Conservation (phyloP, 2,113 vertebrate species). For the Toxotes chatareus region DNA sequence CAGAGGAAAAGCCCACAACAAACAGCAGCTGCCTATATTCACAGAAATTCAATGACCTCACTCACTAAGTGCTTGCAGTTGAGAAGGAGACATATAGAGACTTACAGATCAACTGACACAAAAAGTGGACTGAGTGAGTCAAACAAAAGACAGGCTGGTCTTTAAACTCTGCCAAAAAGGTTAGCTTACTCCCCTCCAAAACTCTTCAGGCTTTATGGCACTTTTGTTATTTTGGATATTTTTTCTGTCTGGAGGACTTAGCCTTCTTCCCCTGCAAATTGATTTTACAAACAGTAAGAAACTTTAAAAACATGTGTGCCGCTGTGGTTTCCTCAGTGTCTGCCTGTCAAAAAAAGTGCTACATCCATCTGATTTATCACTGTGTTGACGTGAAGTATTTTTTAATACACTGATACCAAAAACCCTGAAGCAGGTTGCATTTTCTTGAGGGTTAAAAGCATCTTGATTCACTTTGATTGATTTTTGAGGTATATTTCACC, state of each 20-base stretch:
- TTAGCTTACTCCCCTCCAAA: constrained; percentile 7
- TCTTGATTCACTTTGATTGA: constrained; percentile 4
- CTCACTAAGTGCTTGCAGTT: constrained; percentile 65
- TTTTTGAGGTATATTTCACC: background rate
- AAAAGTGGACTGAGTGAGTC: constrained; percentile 25
- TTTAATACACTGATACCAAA: constrained; percentile 2
- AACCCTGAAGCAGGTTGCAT: background rate
- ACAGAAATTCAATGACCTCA: constrained; percentile 77
- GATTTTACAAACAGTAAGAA: constrained; percentile 63
- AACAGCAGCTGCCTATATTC: constrained; percentile 74
- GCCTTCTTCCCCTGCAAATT: constrained; percentile 34
- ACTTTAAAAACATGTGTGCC: constrained; percentile 69
- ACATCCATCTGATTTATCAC: constrained; percentile 29
- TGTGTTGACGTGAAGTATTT: background rate
- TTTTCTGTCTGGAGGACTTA: constrained; percentile 50
- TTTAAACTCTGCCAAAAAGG: constrained; percentile 33
- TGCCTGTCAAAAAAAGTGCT: constrained; percentile 36
- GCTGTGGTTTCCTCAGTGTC: constrained; percentile 14
- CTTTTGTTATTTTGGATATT: constrained; percentile 36
- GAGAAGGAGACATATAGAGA: constrained; percentile 37
- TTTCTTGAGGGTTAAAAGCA: constrained; percentile 10
- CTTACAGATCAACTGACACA: constrained; percentile 42
- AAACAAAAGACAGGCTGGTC: constrained; percentile 18
- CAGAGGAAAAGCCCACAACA: constrained; percentile 47
- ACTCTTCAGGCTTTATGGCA: constrained; percentile 37